Evolutionary conservation across 2,888 invertebrate genomes (phyloP).

Genomic region (Phania funesta): DNA sequence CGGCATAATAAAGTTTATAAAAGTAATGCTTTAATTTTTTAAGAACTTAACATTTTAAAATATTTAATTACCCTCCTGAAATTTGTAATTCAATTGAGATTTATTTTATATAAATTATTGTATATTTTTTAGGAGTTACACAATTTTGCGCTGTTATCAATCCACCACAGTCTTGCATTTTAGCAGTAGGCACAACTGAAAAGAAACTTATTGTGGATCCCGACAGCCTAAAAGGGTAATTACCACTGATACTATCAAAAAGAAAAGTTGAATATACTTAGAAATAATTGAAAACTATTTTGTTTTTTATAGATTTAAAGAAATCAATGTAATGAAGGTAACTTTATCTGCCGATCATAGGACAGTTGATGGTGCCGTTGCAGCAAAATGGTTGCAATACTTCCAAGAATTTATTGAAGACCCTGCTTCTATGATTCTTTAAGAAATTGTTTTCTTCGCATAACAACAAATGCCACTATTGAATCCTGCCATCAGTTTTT

Average conservation of each 20-base stretch:
- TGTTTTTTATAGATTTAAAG: slow-evolving; percentile 83
- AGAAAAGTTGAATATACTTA: not conserved
- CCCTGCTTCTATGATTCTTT: slow-evolving; percentile 96
- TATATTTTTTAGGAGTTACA: slow-evolving; percentile 84
- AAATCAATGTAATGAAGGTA: slow-evolving; percentile 90
- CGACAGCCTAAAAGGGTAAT: slow-evolving; percentile 87
- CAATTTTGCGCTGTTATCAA: slow-evolving; percentile 96
- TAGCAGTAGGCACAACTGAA: slow-evolving; percentile 93
- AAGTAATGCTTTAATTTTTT: no score
- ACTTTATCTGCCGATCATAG: slow-evolving; percentile 98
- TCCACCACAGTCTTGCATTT: slow-evolving; percentile 96
- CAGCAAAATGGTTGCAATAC: slow-evolving; percentile 95
- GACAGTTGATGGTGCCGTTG: slow-evolving; percentile 98
- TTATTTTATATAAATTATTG: not conserved
- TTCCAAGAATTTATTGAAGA: slow-evolving; percentile 95
- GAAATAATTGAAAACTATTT: not conserved
- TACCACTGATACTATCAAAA: not conserved
- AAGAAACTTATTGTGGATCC: slow-evolving; percentile 88
- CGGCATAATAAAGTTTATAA: no score
- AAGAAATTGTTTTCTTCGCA: slow-evolving; percentile 74
- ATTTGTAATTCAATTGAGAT: no score
- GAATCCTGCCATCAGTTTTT: slow-evolving; percentile 38
- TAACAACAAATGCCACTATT: slow-evolving; percentile 21
- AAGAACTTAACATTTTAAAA: no score
- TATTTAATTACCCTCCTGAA: no score